Evolutionary conservation across 1,140 invertebrate genomes (phyloP).

Genomic region (Acromyrmex charruanus): DNA sequence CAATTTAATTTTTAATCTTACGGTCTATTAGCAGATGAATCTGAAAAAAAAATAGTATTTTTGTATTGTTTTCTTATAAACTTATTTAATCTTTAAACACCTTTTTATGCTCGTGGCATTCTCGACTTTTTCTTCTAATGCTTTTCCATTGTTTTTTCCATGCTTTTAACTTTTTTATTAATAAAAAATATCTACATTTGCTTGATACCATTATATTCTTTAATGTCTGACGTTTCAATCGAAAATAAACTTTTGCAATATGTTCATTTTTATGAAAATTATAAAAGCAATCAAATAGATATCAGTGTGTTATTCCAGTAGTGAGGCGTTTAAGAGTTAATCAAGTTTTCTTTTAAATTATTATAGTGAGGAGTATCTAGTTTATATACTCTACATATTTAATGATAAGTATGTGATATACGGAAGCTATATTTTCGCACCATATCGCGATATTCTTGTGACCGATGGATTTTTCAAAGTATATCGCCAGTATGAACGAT

Average conservation of each 20-base stretch:
- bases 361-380: background rate
- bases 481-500: constrained; percentile 25
- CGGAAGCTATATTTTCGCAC: constrained; percentile 17
- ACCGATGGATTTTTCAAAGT: constrained; percentile 52
- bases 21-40: background rate
- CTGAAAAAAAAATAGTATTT: background rate
- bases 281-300: too few relatives aligned
- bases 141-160: too few relatives aligned
- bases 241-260: too few relatives aligned
- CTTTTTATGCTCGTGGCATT: too few relatives aligned
- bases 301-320: too few relatives aligned
- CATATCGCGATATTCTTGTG: constrained; percentile 17
- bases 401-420: constrained; percentile 21
- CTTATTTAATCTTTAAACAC: background rate
- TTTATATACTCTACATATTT: background rate
- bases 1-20: background rate
- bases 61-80: background rate
- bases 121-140: too few relatives aligned
- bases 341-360: background rate
- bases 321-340: too few relatives aligned
- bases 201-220: too few relatives aligned
- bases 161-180: too few relatives aligned
- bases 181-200: too few relatives aligned
- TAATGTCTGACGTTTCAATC: too few relatives aligned
- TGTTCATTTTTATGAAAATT: too few relatives aligned